Conservation (phyloP, 2,113 vertebrate genomes). For the Rutilus rutilus region DNA sequence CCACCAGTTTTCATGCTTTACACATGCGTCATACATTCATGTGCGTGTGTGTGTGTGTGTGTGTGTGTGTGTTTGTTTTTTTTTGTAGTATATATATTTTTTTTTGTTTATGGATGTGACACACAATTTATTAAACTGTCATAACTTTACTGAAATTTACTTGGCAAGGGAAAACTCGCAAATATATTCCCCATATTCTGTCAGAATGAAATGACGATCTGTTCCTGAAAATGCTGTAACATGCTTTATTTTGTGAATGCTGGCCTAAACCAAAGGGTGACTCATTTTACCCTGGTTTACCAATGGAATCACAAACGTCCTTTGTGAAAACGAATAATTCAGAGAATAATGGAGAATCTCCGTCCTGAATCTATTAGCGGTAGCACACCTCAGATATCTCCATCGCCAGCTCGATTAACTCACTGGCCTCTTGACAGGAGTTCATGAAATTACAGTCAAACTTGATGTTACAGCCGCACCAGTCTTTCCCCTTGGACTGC, state of each 20-base stretch:
- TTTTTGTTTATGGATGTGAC: too few species aligned
- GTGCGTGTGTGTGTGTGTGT: too few species aligned
- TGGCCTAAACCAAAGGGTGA: not conserved
- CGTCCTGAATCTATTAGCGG: constrained; percentile 49
- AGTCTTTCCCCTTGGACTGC: constrained; percentile 50
- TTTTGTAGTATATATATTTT: too few species aligned
- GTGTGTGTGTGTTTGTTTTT: too few species aligned
- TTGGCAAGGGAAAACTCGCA: too few species aligned
- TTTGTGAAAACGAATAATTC: not conserved
- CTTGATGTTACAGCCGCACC: constrained; percentile 60
- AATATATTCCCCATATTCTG: too few species aligned
- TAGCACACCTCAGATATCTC: constrained; percentile 73
- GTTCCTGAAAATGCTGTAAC: not conserved
- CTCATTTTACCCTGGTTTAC: not conserved
- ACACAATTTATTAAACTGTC: not conserved
- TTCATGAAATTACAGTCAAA: constrained; percentile 65
- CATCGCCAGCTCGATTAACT: constrained; percentile 71
- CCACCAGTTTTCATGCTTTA: not conserved
- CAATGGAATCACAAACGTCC: not conserved
- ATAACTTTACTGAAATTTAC: not conserved
- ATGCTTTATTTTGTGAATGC: not conserved
- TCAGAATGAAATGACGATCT: not conserved
- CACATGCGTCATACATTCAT: not conserved
- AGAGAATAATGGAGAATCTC: not conserved
- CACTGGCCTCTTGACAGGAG: constrained; percentile 66